Conservation (phyloP, 2,113 vertebrate species). For the Rafetus swinhoei region DNA sequence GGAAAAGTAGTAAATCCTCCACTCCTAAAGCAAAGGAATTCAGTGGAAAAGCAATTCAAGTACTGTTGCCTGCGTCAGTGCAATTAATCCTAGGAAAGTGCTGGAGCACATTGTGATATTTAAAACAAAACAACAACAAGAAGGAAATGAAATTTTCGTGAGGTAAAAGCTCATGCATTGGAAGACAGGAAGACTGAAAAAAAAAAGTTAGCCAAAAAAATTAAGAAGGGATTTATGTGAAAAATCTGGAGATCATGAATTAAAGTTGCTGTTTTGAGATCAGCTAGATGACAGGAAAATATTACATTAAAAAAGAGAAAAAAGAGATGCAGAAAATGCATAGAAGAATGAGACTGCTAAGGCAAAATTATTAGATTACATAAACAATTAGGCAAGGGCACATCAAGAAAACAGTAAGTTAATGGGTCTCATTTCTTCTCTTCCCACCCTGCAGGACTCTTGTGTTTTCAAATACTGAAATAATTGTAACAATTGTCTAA, state of each 20-base stretch:
- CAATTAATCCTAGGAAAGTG: not conserved
- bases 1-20: not conserved
- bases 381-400: slow-evolving; percentile 10
- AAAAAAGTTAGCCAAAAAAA: not conserved
- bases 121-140: not conserved
- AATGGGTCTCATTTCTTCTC: not conserved
- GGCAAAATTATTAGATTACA: not conserved
- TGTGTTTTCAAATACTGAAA: slow-evolving; percentile 33
- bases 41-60: not conserved
- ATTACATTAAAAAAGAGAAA: not conserved
- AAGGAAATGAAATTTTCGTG: slow-evolving; percentile 1
- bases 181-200: slow-evolving; percentile 11
- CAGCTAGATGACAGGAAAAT: slow-evolving; percentile 14
- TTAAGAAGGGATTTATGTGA: slow-evolving; percentile 45
- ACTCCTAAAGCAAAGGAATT: not conserved
- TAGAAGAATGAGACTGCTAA: not conserved
- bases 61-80: not conserved
- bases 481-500: slow-evolving; percentile 5
- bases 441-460: not conserved
- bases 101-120: not conserved
- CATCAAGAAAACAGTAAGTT: not conserved
- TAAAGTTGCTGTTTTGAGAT: slow-evolving; percentile 53
- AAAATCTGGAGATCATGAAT: slow-evolving; percentile 37
- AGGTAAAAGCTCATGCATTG: slow-evolving; percentile 9
- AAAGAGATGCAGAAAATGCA: slow-evolving; percentile 28